phyloP scores from a whole-genome alignment of 1,140 invertebrate genomes.

The Diabrotica undecimpunctata region DNA sequence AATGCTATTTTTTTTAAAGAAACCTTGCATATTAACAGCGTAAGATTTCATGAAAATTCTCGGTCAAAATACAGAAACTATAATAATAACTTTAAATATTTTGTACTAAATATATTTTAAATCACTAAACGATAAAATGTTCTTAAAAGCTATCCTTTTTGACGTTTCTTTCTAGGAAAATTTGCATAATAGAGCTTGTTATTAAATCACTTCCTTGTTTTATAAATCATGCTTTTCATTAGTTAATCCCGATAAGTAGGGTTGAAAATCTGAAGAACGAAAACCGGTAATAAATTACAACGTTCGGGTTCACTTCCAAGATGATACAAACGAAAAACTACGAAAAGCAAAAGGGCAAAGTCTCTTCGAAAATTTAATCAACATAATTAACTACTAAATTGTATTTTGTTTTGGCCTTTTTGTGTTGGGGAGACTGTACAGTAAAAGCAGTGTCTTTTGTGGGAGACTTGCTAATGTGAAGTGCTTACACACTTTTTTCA shows the following conservation, averaged over 20 bases:
- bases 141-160: no score
- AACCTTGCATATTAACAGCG: no score
- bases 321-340: slow-evolving; percentile 17
- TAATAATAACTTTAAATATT: no score
- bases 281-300: slow-evolving; percentile 16
- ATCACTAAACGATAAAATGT: no score
- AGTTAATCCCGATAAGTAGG: slow-evolving; percentile 19
- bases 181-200: slow-evolving; percentile 13
- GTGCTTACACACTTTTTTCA: no score
- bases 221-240: slow-evolving; percentile 20
- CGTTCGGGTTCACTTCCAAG: slow-evolving; percentile 18
- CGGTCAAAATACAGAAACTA: no score
- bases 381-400: slow-evolving; percentile 16
- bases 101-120: no score
- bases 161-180: not conserved
- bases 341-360: slow-evolving; percentile 1
- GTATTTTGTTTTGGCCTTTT: slow-evolving; percentile 17
- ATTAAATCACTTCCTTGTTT: slow-evolving; percentile 10
- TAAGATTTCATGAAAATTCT: no score
- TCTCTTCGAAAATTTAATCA: slow-evolving; percentile 15
- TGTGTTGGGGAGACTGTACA: not conserved
- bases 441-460: no score
- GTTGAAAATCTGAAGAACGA: slow-evolving; percentile 20
- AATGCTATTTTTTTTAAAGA: no score
- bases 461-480: no score